phyloP scores from a whole-genome alignment of 2,888 invertebrate genomes.

The Stratiomys singularior region DNA sequence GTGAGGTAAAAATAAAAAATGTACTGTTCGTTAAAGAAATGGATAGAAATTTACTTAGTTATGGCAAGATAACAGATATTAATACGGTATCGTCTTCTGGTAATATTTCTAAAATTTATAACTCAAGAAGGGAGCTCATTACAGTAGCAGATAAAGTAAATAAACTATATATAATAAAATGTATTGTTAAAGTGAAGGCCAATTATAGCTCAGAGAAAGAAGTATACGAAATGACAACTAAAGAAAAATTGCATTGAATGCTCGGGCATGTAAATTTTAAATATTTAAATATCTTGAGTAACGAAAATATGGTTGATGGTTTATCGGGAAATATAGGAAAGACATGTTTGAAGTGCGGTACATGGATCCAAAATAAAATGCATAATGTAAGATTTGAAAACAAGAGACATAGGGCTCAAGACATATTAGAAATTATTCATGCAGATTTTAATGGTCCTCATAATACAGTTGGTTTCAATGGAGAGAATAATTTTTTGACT shows the following conservation, averaged over 20 bases:
- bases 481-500: slow-evolving; percentile 54
- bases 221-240: slow-evolving; percentile 19
- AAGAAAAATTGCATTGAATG: slow-evolving; percentile 51
- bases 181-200: neutral
- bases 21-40: slow-evolving; percentile 46
- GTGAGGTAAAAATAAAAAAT: slow-evolving; percentile 30
- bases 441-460: slow-evolving; percentile 48
- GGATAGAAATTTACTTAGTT: slow-evolving; percentile 46
- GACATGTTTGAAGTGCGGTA: slow-evolving; percentile 47
- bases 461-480: slow-evolving; percentile 43
- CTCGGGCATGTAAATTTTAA: slow-evolving; percentile 51
- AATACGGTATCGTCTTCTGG: slow-evolving; percentile 34
- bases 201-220: neutral
- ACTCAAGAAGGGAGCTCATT: slow-evolving; percentile 13
- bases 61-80: slow-evolving; percentile 41
- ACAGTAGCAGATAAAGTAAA: slow-evolving; percentile 35
- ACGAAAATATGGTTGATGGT: too few relatives aligned
- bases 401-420: slow-evolving; percentile 47
- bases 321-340: slow-evolving; percentile 44
- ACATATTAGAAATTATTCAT: slow-evolving; percentile 41
- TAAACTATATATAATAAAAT: neutral
- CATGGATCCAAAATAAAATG: slow-evolving; percentile 51
- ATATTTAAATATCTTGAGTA: slow-evolving; percentile 49
- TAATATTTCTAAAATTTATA: slow-evolving; percentile 35
- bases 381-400: slow-evolving; percentile 50